Conservation (phyloP, 2,113 vertebrate genomes). For the Tetrax tetrax region DNA sequence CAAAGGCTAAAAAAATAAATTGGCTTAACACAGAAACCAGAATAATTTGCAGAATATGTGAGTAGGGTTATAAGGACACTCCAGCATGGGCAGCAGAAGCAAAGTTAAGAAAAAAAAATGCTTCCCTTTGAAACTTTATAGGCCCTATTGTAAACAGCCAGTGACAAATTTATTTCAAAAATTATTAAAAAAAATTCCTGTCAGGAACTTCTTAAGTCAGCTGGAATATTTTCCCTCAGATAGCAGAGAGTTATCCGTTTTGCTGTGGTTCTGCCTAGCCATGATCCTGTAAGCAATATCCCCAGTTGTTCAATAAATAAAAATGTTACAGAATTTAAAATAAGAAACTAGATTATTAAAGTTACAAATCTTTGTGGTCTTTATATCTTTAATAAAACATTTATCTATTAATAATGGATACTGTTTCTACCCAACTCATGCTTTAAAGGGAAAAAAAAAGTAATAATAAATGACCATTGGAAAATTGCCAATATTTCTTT, state of each 20-base stretch:
- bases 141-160: not conserved
- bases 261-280: not conserved
- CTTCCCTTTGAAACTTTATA: not conserved
- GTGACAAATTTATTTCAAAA: slow-evolving; percentile 2
- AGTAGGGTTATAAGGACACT: not conserved
- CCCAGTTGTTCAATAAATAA: slow-evolving; percentile 65
- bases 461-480: slow-evolving; percentile 15
- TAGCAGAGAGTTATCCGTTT: not conserved
- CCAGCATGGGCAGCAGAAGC: not conserved
- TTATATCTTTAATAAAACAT: slow-evolving; percentile 77
- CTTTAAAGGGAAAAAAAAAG: slow-evolving; percentile 14
- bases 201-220: not conserved
- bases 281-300: slow-evolving; percentile 43
- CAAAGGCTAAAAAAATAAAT: not conserved
- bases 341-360: slow-evolving; percentile 77
- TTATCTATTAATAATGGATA: slow-evolving; percentile 76
- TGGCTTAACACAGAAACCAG: not conserved
- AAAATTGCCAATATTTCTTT: slow-evolving; percentile 65
- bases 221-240: not conserved
- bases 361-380: slow-evolving; percentile 78
- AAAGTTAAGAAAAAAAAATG: not conserved
- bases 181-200: not conserved
- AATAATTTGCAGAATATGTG: not conserved
- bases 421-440: slow-evolving; percentile 33
- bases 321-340: slow-evolving; percentile 62